phyloP scores from a whole-genome alignment of 2,113 vertebrate genomes.

The Myotis davidii region DNA sequence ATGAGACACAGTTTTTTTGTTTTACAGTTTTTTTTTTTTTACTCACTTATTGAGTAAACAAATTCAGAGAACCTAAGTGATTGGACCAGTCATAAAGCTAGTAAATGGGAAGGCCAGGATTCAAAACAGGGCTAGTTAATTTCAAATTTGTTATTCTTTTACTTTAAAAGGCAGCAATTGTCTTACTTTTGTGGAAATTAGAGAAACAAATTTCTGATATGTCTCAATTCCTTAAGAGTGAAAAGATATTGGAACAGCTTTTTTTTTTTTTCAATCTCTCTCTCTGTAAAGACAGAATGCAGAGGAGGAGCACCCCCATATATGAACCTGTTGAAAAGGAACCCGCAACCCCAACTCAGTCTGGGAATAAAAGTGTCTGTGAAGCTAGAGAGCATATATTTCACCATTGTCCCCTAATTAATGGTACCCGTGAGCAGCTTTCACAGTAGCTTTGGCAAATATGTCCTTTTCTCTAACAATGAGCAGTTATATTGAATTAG shows the following conservation, averaged over 20 bases:
- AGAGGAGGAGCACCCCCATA: neutral
- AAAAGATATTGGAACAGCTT: neutral
- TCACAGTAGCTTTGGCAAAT: neutral
- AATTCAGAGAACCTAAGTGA: neutral
- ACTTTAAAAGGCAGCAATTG: neutral
- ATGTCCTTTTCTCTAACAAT: neutral
- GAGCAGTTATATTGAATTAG: constrained; percentile 37
- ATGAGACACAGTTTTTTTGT: neutral
- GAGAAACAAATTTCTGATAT: neutral
- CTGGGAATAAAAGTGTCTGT: neutral
- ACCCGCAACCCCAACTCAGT: rapidly evolving
- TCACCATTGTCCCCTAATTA: neutral
- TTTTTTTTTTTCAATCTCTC: neutral
- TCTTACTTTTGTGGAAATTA: neutral
- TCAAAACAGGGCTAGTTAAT: neutral
- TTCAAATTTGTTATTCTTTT: neutral
- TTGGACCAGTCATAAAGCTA: neutral
- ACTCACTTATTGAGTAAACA: neutral
- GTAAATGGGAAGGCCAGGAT: neutral
- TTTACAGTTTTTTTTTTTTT: neutral
- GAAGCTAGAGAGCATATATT: neutral
- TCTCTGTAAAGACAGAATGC: neutral
- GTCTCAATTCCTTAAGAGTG: neutral
- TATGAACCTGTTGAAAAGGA: neutral
- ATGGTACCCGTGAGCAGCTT: neutral